These are phyloP conservation scores for Neomorphus geoffroyi DNA, from an alignment of 2,797 vertebrate genomes.

Conservation along the genomic window DNA sequence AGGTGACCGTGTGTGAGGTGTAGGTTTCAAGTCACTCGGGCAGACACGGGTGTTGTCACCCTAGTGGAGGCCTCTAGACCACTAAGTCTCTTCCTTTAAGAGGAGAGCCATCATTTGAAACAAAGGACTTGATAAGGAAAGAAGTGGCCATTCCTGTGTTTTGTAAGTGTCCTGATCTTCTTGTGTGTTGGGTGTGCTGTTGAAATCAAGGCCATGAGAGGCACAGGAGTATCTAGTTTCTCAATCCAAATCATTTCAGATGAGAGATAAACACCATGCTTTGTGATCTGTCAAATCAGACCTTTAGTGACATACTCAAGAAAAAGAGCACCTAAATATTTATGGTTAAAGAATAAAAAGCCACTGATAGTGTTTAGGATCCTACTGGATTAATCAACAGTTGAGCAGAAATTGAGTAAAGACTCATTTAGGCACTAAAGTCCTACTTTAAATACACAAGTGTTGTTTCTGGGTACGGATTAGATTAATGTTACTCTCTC, in stretches of 20 bases:
- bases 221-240: conserved; percentile 11
- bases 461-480: background rate
- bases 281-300: background rate
- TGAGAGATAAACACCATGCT: background rate
- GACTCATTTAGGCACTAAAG: background rate
- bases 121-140: background rate
- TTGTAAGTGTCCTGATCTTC: background rate
- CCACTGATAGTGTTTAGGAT: background rate
- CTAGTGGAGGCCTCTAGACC: background rate
- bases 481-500: background rate
- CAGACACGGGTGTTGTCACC: background rate
- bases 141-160: background rate
- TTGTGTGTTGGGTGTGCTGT: background rate
- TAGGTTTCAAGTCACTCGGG: background rate
- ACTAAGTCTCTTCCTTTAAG: background rate
- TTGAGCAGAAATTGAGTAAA: background rate
- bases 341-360: background rate
- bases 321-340: background rate
- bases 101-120: background rate
- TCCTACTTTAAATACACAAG: background rate
- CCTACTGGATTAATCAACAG: background rate
- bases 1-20: background rate
- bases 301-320: background rate
- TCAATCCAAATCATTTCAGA: conserved; percentile 17
- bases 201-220: conserved; percentile 13